Percentiles rank a stretch among this genome's conserved stretches.
phyloP scores from a whole-genome alignment of 2,797 vertebrate genomes.

The Botia almorhae region DNA sequence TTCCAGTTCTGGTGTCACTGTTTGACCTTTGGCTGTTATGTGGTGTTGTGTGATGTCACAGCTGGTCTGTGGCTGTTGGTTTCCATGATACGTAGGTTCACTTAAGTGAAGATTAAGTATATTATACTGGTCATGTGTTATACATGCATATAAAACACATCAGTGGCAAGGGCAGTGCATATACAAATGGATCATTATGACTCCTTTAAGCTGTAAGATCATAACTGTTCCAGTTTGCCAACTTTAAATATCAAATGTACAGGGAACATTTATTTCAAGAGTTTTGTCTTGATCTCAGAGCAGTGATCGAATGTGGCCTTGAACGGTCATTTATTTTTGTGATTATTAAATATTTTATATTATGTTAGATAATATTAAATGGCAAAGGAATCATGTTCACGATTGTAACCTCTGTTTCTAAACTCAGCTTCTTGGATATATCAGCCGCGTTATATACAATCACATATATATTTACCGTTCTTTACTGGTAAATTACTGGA shows the following conservation, averaged over 20 bases:
- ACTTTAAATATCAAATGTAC: neutral
- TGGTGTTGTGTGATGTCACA: constrained; percentile 25
- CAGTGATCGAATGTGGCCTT: neutral
- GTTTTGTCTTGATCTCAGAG: neutral
- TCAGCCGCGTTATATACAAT: no score
- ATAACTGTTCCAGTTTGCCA: neutral
- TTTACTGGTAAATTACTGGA: no score
- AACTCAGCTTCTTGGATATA: no score
- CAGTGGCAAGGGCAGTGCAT: neutral
- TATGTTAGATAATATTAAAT: neutral
- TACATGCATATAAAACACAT: neutral
- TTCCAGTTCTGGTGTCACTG: constrained; percentile 18
- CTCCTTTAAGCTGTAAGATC: constrained; percentile 15
- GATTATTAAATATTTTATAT: neutral
- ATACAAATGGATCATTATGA: neutral
- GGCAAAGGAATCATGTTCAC: neutral
- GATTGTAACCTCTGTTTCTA: no score
- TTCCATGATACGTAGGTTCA: constrained; percentile 10
- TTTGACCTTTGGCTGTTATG: constrained; percentile 35
- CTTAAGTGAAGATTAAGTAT: constrained; percentile 2
- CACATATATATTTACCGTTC: no score
- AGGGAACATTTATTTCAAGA: neutral
- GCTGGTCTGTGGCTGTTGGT: constrained; percentile 1
- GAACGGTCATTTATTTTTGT: neutral
- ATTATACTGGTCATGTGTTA: neutral